These are phyloP conservation scores for Stictonetta naevosa DNA, from an alignment of 2,113 vertebrate species.

Conservation along the genomic window DNA sequence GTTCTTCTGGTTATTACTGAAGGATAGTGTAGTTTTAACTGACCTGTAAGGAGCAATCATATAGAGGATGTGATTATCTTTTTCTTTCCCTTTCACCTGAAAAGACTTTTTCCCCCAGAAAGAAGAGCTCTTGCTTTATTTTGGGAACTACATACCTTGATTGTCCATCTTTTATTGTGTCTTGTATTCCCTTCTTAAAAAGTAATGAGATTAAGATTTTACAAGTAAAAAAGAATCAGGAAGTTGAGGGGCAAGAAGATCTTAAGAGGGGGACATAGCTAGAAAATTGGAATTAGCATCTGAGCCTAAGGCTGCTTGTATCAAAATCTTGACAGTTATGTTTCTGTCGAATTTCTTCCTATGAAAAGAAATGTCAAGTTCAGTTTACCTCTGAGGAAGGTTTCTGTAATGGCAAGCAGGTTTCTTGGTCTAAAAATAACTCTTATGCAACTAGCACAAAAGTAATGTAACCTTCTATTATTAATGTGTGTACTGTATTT, in stretches of 20 bases:
- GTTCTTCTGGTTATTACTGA: neutral
- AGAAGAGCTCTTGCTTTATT: neutral
- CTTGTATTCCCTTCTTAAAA: neutral
- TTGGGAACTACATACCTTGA: neutral
- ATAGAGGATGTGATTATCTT: neutral
- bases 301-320: neutral
- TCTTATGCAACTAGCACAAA: neutral
- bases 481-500: rapidly evolving
- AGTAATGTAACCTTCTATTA: neutral
- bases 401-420: neutral
- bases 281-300: neutral
- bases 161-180: neutral
- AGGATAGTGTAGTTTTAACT: neutral
- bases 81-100: neutral
- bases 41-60: neutral
- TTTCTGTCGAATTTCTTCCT: neutral
- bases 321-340: neutral
- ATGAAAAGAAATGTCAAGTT: neutral
- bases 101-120: neutral
- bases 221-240: neutral
- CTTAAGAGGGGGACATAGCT: neutral
- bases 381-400: neutral
- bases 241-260: neutral
- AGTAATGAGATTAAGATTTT: neutral
- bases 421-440: neutral